Base-by-base conservation (phyloP, 2,797 vertebrate species). In the Peromyscus melanophrys region DNA sequence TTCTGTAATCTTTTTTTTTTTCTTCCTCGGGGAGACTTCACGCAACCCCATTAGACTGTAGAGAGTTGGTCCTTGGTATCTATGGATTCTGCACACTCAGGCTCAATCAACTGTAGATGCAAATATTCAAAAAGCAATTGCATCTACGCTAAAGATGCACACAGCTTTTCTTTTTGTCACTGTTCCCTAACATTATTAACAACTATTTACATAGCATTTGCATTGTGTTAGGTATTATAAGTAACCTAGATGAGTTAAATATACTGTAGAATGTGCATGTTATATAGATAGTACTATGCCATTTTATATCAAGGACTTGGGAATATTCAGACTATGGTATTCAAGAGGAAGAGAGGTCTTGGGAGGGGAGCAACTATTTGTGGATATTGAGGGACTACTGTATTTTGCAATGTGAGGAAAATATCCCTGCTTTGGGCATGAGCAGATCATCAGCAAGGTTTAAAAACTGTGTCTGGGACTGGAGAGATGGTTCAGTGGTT, bases 391-490 rank as follows among this genome's bases (percentile, higher is more conserved):
- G 2, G 25, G 27, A 43, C 19, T 63, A 31, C 46, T 65, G 4
- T 46, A 9, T 92, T 67, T 75, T 19, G n/a, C 49, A 69, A 76
- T n/a, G 23, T 40, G 19, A 46, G 25, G n/a, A 83, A n/a, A 86
- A 86, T 27, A 80, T 63, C n/a, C 40, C 23, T 63, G 19, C 57
- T 95, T 88, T 92, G 76, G 78, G 14, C 25, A 57, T 61, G 46
- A 71, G 90, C 67, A 75, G 63, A 34, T 27, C 37, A 52, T 91
- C 55, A 43, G 8, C 40, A 52, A n/a, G 73, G 61, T 92, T 52
- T 95, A 93, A 90, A 34, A 76, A 57, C 61, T 52, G 52, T 89
- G 78, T 55, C 57, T 80, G 27, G 23, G 65, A 85, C 19, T 85
- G 83, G 31, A 67, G 83, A 52, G 63, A 85, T 49, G 25, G 67